Evolutionary conservation across 1,140 invertebrate species (phyloP), one percentile per base, ranked within the genome.

Genomic region (Bombus waltoni): DNA sequence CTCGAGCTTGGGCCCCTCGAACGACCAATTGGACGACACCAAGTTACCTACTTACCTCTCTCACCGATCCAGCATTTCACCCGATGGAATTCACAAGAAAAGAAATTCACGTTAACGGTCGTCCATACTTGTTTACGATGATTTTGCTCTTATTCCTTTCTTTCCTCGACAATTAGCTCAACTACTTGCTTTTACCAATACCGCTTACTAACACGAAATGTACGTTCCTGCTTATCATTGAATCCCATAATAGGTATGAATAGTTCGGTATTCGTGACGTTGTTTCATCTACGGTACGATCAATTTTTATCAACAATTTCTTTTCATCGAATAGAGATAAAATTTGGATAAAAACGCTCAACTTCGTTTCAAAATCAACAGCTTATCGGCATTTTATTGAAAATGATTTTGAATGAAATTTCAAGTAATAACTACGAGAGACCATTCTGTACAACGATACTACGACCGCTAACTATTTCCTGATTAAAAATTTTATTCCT

Each of bases 21-120:
- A 59, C 68, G 77, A 80, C 66, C 42, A 70, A 85, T 85, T 85
- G 83, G 77, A 32, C 65, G 28, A 70, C 15, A 70, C 75, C 47
- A 3, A 15, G 8, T 22, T 44, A 62, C 74, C 65, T 53, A 15
- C 3, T 22, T 44, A 44, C 65, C 65, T 66, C 74, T 35, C 74
- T 84, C 47, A 44, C 40, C 53, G 32, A 13, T 79, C 38, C 62
- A 68, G 74, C 74, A 84, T 84, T 84, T 78, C 82, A 44, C 47
- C 40, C 83, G 44, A 70, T 3, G 38, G 42, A 53, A 57, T n/a
- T 70, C 15, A 11, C 22, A 15, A 38, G 11, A 66, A 18, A 18
- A 53, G 35, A 35, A 40, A 76, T 47, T 68, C 59, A 32, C 10
- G 13, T n/a, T 0, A 18, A 28, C 35, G 22, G 25, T 35, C 47